phyloP scores from a whole-genome alignment of 1,140 invertebrate species.

The Orius insidiosus region DNA sequence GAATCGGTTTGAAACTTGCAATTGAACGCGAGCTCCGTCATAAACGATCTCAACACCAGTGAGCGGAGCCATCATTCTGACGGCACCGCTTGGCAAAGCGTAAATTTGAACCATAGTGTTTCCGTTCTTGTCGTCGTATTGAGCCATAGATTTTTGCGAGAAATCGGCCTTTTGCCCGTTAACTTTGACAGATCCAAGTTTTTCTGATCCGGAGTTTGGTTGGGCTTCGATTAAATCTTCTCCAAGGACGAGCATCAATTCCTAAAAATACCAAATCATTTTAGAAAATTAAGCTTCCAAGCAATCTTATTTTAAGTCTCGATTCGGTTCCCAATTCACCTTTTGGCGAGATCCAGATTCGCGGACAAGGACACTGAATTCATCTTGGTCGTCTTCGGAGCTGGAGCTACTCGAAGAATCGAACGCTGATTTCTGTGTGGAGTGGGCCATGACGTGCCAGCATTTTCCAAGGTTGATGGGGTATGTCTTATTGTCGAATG shows the following conservation, averaged over 20 bases:
- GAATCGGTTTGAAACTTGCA: slow-evolving; percentile 25
- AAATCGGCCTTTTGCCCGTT: slow-evolving; percentile 24
- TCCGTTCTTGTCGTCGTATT: slow-evolving; percentile 21
- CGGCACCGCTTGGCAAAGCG: slow-evolving; percentile 20
- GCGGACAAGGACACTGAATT: slow-evolving; percentile 25
- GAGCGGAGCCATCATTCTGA: neutral
- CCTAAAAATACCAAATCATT: slow-evolving; percentile 14
- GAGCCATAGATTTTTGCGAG: slow-evolving; percentile 15
- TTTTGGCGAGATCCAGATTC: slow-evolving; percentile 24
- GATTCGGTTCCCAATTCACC: neutral
- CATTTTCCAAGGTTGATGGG: slow-evolving; percentile 32
- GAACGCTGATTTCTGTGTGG: slow-evolving; percentile 25
- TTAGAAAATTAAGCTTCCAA: neutral
- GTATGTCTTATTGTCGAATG: slow-evolving; percentile 41
- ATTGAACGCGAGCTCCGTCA: slow-evolving; percentile 9
- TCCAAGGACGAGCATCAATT: slow-evolving; percentile 27
- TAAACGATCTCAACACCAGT: slow-evolving; percentile 10
- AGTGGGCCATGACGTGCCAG: slow-evolving; percentile 41
- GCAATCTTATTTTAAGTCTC: neutral
- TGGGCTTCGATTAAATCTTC: slow-evolving; percentile 22
- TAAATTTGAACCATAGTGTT: slow-evolving; percentile 31
- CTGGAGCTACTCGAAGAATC: slow-evolving; percentile 15
- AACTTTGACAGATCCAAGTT: slow-evolving; percentile 22
- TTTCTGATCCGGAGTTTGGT: slow-evolving; percentile 19
- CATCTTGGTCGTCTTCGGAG: slow-evolving; percentile 19